Percentiles rank a stretch among this genome's conserved stretches.
Conservation (phyloP, 2,797 vertebrate genomes). For the Myiotriccus ornatus region DNA sequence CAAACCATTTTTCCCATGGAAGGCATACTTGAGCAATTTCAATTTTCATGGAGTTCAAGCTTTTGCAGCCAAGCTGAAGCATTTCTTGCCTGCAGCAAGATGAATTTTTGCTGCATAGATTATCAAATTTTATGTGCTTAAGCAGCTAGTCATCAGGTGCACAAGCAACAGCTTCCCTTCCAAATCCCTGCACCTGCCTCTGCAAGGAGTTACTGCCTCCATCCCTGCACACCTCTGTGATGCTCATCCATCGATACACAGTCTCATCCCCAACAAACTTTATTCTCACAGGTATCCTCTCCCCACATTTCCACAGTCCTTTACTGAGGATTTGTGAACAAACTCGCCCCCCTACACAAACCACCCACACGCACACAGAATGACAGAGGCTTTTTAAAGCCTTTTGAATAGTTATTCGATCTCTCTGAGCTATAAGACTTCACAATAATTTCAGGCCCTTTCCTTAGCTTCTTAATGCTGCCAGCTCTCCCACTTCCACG, state of each 20-base stretch:
- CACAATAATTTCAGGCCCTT: neutral
- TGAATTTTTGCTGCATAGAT: neutral
- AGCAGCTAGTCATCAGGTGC: neutral
- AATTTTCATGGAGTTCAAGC: neutral
- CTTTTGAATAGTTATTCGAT: constrained; percentile 26
- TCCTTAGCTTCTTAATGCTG: neutral
- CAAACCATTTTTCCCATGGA: neutral
- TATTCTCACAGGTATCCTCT: neutral
- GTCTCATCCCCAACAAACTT: neutral
- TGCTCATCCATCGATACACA: neutral
- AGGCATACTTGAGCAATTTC: neutral
- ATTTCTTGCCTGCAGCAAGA: neutral
- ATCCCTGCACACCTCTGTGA: neutral
- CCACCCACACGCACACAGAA: neutral
- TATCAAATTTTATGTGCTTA: neutral
- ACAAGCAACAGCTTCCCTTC: neutral
- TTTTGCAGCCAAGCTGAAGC: neutral
- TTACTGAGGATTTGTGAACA: neutral
- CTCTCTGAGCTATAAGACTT: constrained; percentile 1
- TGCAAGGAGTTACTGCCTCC: neutral
- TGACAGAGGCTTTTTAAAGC: neutral
- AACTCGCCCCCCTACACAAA: neutral
- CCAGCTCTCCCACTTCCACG: neutral
- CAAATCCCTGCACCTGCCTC: neutral
- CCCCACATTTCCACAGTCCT: neutral